Evolutionary conservation across 2,888 invertebrate species (phyloP).

Genomic region (Tetramorium bicarinatum): DNA sequence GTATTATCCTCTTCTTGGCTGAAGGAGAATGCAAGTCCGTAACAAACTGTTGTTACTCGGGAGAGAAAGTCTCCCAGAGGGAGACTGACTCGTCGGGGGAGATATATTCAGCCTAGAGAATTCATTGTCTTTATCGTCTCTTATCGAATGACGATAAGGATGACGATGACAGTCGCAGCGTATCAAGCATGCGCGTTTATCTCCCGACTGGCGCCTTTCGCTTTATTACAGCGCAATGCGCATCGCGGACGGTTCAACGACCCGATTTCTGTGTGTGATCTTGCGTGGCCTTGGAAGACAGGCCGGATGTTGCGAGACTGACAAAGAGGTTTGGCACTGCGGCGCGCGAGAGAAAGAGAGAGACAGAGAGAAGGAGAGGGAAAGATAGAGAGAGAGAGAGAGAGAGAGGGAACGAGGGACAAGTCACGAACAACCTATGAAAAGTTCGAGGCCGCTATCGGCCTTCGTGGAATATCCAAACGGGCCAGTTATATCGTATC

Average conservation of each 20-base stretch:
- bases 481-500: neutral
- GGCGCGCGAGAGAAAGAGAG: constrained; percentile 13
- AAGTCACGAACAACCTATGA: constrained; percentile 63
- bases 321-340: constrained; percentile 45
- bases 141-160: constrained; percentile 62
- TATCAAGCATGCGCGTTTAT: constrained; percentile 68
- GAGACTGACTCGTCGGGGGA: neutral
- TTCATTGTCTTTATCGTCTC: constrained; percentile 48
- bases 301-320: constrained; percentile 75
- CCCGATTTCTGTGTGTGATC: constrained; percentile 75
- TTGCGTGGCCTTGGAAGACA: constrained; percentile 77
- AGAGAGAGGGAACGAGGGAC: constrained; percentile 40
- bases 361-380: neutral
- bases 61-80: neutral
- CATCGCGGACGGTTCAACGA: constrained; percentile 76
- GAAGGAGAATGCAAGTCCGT: neutral
- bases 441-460: constrained; percentile 71
- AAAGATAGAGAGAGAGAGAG: constrained; percentile 34
- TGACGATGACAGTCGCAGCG: constrained; percentile 8
- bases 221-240: constrained; percentile 64
- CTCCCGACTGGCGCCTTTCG: constrained; percentile 71
- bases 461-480: constrained; percentile 10
- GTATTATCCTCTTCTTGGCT: neutral
- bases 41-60: neutral
- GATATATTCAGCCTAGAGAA: constrained; percentile 5